phyloP scores from a whole-genome alignment of 1,140 invertebrate genomes.

The Neomicropteryx cornuta region DNA sequence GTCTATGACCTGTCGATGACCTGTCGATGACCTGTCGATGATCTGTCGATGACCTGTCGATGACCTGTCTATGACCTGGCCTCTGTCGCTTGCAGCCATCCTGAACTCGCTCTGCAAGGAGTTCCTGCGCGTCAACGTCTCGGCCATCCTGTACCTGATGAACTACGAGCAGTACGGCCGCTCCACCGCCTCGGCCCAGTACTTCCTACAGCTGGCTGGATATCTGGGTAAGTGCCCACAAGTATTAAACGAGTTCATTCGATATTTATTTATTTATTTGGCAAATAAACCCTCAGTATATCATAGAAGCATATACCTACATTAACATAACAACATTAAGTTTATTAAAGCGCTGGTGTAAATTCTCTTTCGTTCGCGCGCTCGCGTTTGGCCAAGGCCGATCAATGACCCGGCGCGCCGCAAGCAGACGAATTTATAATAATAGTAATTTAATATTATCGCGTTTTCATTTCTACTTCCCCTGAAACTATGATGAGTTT shows the following conservation, averaged over 20 bases:
- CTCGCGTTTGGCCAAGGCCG: no score
- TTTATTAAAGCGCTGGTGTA: neutral
- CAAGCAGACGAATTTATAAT: no score
- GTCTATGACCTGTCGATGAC: neutral
- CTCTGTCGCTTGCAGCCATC: slow-evolving; percentile 55
- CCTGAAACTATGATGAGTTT: no score
- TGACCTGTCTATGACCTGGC: slow-evolving; percentile 4
- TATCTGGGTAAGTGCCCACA: slow-evolving; percentile 59
- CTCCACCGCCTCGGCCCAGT: slow-evolving; percentile 85
- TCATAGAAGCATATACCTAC: neutral
- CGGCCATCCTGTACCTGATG: slow-evolving; percentile 87
- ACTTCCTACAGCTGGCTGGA: slow-evolving; percentile 82
- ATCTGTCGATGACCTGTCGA: slow-evolving; percentile 5
- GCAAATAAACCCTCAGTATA: neutral
- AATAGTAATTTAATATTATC: no score
- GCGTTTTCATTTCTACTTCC: no score
- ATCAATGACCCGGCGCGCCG: no score
- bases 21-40: neutral
- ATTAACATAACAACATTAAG: neutral
- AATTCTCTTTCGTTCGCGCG: neutral
- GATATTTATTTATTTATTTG: neutral
- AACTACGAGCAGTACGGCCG: slow-evolving; percentile 81
- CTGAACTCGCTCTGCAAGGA: slow-evolving; percentile 78
- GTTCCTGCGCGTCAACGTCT: slow-evolving; percentile 79
- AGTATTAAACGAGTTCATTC: neutral